Base-by-base conservation (phyloP, 2,113 vertebrate genomes). In the Hyla sarda region DNA sequence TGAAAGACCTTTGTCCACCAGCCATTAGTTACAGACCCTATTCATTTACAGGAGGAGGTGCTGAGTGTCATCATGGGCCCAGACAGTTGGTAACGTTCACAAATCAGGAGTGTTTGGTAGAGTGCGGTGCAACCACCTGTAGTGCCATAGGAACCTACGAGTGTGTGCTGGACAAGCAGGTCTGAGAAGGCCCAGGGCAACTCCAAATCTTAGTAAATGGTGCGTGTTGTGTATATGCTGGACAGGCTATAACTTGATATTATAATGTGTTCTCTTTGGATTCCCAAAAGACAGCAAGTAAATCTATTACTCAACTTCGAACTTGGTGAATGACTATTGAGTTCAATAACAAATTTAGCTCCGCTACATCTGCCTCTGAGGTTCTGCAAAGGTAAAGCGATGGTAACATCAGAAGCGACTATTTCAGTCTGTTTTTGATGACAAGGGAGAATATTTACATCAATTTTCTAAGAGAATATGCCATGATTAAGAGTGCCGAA, bases 371-470 rank as follows among this genome's bases (percentile, higher is more conserved):
- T 23, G 3, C 3, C 6, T 23, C 21, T 32, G 30, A 69, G 5
- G 12, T 16, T 65, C 14, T 34, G 16, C 7, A 30, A 8, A 71
- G 34, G 34, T 71, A 19, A 41, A 71, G 34, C 19, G 19, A 41
- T 19, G 30, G 17, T 69, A 19, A 69, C 19, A 23, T 71, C 19
- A 2, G 19, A 41, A 71, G 32, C 30, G 4, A 67, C 13, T 67
- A 67, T 71, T 41, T 71, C 45, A 74, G 19, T 89, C 88, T 9
- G 41, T 89, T 90, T 89, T 89, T 91, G 89, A 41, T 62, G 56
- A 19, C 87, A 85, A 93, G 87, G 89, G 88, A 93, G 88, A n/a
- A 89, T 84, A 91, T 85, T 88, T 90, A 91, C 90, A 89, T 88
- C 90, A 88, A 90, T 50, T 77, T 85, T 77, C 34, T 3, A 23